Conservation (phyloP, 2,113 vertebrate species). For the Aspidoscelis tigris region DNA sequence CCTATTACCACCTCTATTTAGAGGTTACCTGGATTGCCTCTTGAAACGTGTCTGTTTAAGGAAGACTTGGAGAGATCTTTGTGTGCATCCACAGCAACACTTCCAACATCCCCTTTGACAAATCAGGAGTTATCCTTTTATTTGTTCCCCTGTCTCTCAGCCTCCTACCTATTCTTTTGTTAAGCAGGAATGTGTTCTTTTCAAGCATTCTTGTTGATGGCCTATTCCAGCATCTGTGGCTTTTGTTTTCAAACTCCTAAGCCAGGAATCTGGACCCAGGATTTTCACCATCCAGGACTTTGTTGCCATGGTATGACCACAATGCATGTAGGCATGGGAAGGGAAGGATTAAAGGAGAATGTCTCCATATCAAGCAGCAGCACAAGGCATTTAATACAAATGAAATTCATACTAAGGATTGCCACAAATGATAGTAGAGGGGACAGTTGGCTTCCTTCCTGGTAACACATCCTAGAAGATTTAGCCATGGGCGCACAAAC, state of each 20-base stretch:
- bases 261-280: background rate
- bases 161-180: background rate
- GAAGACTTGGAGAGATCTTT: background rate
- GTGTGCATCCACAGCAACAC: background rate
- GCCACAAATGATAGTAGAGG: background rate
- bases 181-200: constrained; percentile 32
- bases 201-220: background rate
- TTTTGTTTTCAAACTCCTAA: constrained; percentile 18
- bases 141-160: background rate
- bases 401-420: background rate
- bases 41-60: too few relatives aligned
- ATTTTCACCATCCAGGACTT: constrained; percentile 15
- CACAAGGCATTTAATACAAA: background rate
- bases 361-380: background rate
- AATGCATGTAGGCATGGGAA: constrained; percentile 3
- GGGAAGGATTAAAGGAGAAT: background rate
- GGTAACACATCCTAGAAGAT: background rate
- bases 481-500: background rate
- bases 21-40: too few relatives aligned
- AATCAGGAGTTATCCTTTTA: background rate
- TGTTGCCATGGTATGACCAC: constrained; percentile 8
- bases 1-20: too few relatives aligned
- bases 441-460: background rate
- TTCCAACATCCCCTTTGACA: background rate
- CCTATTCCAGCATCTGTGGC: background rate